phyloP scores from a whole-genome alignment of 1,140 invertebrate species.

The Drosophila guanche region DNA sequence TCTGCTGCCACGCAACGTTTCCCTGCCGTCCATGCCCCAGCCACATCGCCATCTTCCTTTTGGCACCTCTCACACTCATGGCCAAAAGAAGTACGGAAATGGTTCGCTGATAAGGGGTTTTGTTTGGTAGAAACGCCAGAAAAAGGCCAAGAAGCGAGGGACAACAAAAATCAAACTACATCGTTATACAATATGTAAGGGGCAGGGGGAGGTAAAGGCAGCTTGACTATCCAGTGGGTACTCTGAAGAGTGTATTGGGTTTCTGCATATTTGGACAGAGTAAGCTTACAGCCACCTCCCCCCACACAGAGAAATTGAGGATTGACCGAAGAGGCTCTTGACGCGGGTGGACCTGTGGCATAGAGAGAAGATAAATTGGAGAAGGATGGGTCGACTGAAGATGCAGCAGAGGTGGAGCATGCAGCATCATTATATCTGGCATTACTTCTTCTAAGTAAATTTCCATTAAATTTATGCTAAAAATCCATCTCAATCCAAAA shows the following conservation, averaged over 20 bases:
- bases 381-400: too few species aligned
- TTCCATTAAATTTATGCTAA: too few species aligned
- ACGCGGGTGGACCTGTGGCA: background rate
- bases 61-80: conserved; percentile 28
- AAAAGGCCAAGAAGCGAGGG: conserved; percentile 1
- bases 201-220: conserved; percentile 10
- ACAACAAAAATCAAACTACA: conserved; percentile 9
- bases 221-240: background rate
- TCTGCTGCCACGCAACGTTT: conserved; percentile 37
- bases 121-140: conserved; percentile 54
- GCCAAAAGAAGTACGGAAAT: conserved; percentile 55
- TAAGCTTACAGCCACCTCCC: conserved; percentile 35
- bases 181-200: conserved; percentile 63
- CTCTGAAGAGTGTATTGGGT: background rate
- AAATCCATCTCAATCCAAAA: too few species aligned
- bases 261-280: conserved; percentile 46
- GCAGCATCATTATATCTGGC: background rate
- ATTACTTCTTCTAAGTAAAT: conserved; percentile 1
- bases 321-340: too few species aligned
- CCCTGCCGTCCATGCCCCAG: background rate
- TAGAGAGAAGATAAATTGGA: too few species aligned
- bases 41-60: conserved; percentile 7
- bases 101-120: conserved; percentile 57
- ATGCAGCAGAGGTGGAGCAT: too few species aligned
- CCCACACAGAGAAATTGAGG: background rate